Conservation (phyloP, 2,113 vertebrate species). For the western clawed frog (Xenopus tropicalis) region UCB_Xtro_10.0 CM004452.2:20348501-20349000, state of each 20-base stretch:
- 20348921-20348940: background rate
- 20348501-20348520: conserved; percentile 22
- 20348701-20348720: background rate
- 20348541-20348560: conserved; percentile 10
- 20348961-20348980: too few relatives aligned
- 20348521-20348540: background rate
- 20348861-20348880: background rate
- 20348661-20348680: conserved; percentile 41
- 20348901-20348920: background rate
- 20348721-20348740: conserved; percentile 7
- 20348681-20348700: conserved; percentile 10
- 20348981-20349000: too few relatives aligned
- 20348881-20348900: background rate
- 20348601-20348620: conserved; percentile 29
- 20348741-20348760: conserved; percentile 5
- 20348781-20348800: background rate
- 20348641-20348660: conserved; percentile 36
- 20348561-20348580: conserved; percentile 34
- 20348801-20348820: background rate
- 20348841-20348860: conserved; percentile 1
- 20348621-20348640: conserved; percentile 4
- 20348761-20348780: conserved; percentile 4
- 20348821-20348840: conserved; percentile 5
- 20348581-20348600: conserved; percentile 18
- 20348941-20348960: too few relatives aligned